Evolutionary conservation across 1,140 invertebrate species (phyloP).

Genomic region (Zaprionus tsacasi): DNA sequence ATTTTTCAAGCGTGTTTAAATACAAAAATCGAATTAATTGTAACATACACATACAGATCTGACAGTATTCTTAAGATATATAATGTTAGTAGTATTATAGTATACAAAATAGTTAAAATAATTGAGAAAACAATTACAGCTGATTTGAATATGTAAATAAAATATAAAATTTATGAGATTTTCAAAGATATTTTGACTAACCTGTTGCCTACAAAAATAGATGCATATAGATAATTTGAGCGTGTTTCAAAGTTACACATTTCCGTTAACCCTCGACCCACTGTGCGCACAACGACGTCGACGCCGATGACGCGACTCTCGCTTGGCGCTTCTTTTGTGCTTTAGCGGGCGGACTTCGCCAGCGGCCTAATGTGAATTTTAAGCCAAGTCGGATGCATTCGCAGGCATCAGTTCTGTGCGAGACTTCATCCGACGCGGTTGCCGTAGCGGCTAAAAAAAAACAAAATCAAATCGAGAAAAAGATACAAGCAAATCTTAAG

Average conservation of each 20-base stretch:
- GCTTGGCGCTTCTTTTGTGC: slow-evolving; percentile 67
- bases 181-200: no score
- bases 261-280: slow-evolving; percentile 8
- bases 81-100: no score
- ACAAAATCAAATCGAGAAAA: slow-evolving; percentile 2
- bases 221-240: no score
- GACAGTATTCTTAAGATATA: no score
- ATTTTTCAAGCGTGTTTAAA: no score
- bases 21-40: no score
- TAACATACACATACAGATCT: no score
- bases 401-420: slow-evolving; percentile 70
- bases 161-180: no score
- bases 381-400: slow-evolving; percentile 73
- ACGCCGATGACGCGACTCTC: slow-evolving; percentile 64
- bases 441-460: slow-evolving; percentile 43
- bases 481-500: slow-evolving; percentile 16
- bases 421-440: slow-evolving; percentile 64
- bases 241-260: not conserved
- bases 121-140: no score
- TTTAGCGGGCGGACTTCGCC: slow-evolving; percentile 53
- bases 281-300: slow-evolving; percentile 58
- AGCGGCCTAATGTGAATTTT: slow-evolving; percentile 76
- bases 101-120: no score
- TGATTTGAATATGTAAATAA: no score
- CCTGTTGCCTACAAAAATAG: no score